Conservation (phyloP, 1,140 invertebrate genomes). For the Drosophila elegans region DNA sequence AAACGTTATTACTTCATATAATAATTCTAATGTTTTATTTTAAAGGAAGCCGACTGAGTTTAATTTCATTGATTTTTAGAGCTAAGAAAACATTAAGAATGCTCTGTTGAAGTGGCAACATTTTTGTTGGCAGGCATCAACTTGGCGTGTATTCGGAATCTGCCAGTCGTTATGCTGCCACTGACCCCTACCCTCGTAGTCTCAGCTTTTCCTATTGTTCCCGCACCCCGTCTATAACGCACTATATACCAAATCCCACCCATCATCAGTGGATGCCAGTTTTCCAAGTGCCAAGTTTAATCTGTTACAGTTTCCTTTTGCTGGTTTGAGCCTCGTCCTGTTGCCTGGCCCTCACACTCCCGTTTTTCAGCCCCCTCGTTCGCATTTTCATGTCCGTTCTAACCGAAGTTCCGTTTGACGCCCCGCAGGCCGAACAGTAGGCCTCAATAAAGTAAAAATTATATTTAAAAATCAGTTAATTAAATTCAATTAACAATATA, state of each 20-base stretch:
- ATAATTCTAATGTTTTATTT: background rate
- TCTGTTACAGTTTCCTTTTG: conserved; percentile 78
- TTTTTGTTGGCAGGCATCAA: conserved; percentile 61
- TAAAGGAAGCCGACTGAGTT: background rate
- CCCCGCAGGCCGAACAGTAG: conserved; percentile 33
- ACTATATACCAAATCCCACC: conserved; percentile 12
- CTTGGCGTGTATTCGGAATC: conserved; percentile 54
- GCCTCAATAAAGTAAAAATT: no score
- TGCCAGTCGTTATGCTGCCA: conserved; percentile 8
- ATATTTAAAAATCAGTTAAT: no score
- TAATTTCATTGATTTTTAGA: conserved; percentile 1
- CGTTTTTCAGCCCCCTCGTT: conserved; percentile 3
- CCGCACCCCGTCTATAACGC: conserved; percentile 3
- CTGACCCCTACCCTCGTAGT: conserved; percentile 3
- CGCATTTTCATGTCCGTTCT: conserved; percentile 76
- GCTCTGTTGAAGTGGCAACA: conserved; percentile 22
- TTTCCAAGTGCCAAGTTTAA: conserved; percentile 77
- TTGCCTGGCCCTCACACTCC: conserved; percentile 14
- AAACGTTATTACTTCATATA: no score
- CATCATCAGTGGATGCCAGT: conserved; percentile 40
- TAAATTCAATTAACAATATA: no score
- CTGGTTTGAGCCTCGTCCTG: conserved; percentile 53
- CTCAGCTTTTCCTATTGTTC: background rate
- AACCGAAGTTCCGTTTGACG: conserved; percentile 63
- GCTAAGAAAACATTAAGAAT: background rate